phyloP scores from a whole-genome alignment of 2,797 vertebrate species.

The Pseudopleuronectes americanus region DNA sequence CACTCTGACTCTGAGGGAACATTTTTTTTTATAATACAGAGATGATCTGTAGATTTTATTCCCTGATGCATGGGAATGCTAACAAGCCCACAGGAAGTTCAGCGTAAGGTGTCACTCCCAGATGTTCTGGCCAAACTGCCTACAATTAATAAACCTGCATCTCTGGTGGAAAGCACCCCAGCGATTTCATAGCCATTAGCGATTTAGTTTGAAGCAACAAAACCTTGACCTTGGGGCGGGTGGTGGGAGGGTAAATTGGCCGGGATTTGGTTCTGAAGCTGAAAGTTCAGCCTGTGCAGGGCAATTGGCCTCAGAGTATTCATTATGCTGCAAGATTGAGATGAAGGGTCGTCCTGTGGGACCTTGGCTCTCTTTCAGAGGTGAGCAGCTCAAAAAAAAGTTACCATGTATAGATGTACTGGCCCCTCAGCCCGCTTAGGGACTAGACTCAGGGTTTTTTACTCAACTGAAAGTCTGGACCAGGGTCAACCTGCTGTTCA shows the following conservation, averaged over 20 bases:
- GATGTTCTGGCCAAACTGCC: conserved; percentile 29
- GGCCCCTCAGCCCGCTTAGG: conserved; percentile 63
- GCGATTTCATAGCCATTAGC: conserved; percentile 67
- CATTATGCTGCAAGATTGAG: conserved; percentile 61
- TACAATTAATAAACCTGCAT: conserved; percentile 56
- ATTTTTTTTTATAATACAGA: background rate
- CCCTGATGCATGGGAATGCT: conserved; percentile 39
- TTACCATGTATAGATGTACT: conserved; percentile 60
- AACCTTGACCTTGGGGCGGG: conserved; percentile 57
- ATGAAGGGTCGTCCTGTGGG: conserved; percentile 63
- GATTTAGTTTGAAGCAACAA: conserved; percentile 62
- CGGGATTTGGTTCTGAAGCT: conserved; percentile 56
- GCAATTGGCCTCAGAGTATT: conserved; percentile 53
- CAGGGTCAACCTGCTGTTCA: no score
- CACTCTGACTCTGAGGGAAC: background rate
- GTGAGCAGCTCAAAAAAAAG: conserved; percentile 52
- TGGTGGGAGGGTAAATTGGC: conserved; percentile 61
- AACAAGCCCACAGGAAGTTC: conserved; percentile 34
- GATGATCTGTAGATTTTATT: conserved; percentile 30
- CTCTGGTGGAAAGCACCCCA: conserved; percentile 48
- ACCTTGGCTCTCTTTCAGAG: conserved; percentile 56
- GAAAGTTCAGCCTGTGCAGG: conserved; percentile 68
- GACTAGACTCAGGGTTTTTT: conserved; percentile 36
- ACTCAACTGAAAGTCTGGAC: no score
- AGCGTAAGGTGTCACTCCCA: conserved; percentile 19